Percentiles rank a stretch among this genome's conserved stretches.
These are phyloP conservation scores for Tragelaphus strepsiceros DNA, from an alignment of 2,113 vertebrate species.

Conservation along the genomic window DNA sequence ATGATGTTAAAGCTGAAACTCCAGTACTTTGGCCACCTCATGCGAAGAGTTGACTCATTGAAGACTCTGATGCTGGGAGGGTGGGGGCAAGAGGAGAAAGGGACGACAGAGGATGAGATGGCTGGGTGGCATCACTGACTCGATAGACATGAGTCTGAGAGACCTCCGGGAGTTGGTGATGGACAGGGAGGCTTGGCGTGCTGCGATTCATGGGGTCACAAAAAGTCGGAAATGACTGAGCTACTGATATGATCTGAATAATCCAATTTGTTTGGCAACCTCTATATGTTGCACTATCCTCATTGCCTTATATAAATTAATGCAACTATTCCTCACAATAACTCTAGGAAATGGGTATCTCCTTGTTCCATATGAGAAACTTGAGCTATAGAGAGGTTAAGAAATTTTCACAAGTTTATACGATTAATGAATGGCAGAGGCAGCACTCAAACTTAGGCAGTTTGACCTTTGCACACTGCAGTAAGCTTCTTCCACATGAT, in stretches of 20 bases:
- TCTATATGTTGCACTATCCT: not conserved
- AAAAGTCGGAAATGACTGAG: too few species aligned
- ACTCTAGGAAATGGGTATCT: not conserved
- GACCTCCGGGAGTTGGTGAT: too few species aligned
- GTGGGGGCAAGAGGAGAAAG: too few species aligned
- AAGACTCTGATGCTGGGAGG: too few species aligned
- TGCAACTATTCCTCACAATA: not conserved
- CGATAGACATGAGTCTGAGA: too few species aligned
- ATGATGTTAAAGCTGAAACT: too few species aligned
- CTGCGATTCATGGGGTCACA: too few species aligned
- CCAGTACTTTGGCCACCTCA: too few species aligned
- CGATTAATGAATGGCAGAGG: not conserved
- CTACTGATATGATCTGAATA: not conserved
- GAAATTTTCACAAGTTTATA: not conserved
- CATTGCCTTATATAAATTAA: not conserved
- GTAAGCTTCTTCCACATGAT: not conserved
- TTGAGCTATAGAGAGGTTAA: not conserved
- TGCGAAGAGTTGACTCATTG: too few species aligned
- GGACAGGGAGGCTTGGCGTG: too few species aligned
- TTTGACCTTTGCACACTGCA: not conserved
- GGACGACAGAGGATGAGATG: too few species aligned
- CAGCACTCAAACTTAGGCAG: not conserved
- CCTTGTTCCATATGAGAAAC: not conserved
- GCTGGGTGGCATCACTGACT: too few species aligned
- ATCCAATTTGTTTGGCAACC: not conserved